Conservation (phyloP, 2,888 invertebrate genomes). For the Drosophila paracracens region DNA sequence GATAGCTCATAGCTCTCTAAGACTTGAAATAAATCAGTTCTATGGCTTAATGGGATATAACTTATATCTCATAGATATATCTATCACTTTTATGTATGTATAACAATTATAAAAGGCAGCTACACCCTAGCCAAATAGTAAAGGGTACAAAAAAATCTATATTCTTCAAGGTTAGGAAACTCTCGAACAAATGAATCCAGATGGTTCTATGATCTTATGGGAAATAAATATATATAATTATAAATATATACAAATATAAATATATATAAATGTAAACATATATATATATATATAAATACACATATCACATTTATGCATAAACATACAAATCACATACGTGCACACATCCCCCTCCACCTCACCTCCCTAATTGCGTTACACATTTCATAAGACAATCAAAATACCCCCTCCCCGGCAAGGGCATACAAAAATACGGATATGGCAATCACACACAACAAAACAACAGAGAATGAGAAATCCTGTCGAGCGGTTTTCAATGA, state of each 20-base stretch:
- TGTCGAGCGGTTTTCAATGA: constrained; percentile 81
- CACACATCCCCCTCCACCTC: background rate
- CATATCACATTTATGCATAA: background rate
- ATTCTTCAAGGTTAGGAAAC: background rate
- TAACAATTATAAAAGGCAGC: rapidly evolving
- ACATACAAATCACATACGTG: background rate
- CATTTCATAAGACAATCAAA: constrained; percentile 7
- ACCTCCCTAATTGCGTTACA: constrained; percentile 5
- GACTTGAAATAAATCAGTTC: too few relatives aligned
- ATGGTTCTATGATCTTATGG: background rate
- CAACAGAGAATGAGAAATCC: constrained; percentile 58
- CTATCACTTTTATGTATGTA: background rate
- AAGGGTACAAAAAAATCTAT: background rate
- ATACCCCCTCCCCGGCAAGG: constrained; percentile 5
- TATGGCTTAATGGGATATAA: background rate
- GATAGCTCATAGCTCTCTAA: too few relatives aligned
- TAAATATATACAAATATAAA: background rate
- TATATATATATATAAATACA: background rate
- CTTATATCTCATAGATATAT: background rate
- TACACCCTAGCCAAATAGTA: background rate
- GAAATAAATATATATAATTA: background rate
- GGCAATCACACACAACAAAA: constrained; percentile 70
- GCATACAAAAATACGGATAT: constrained; percentile 78
- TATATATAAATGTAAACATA: background rate
- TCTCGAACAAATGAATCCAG: background rate